Base-by-base conservation (phyloP, 2,888 invertebrate genomes). In the Oscheius sp. region DNA sequence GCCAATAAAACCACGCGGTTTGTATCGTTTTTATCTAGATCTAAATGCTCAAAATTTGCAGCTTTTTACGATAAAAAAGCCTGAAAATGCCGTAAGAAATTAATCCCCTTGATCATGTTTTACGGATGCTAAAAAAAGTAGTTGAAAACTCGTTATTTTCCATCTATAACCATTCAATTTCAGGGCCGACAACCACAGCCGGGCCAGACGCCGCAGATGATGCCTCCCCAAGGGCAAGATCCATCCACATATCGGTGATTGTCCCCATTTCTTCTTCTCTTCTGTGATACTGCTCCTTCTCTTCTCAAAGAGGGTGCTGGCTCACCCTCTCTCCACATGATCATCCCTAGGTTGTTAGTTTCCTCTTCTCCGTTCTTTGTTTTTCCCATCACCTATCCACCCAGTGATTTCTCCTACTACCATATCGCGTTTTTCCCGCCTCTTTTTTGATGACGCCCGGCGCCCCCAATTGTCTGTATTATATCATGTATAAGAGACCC, bases 401-500 rank as follows among this genome's bases (percentile, higher is more conserved):
- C 42, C 62, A 21, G 62, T 60, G 62, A 35, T 60, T 33, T 60
- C 62, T 60, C 0, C 21, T 21, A 21, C 21, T 21, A 21, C 21
- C 21, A 21, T 21, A 21, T 21, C 62, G 37, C 60, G 33, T 29
- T 32, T 37, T 57, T 50, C 35, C 42, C 13, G 21, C 21, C 21
- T 21, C 21, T 21, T 21, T 37, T 35, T 37, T 62, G 42, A 42
- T 21, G 21, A 21, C 21, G 21, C 58, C 59, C 60, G 66, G 66
- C 66, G 65, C 37, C 9, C 32, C 42, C 42, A 9, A 21, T n/a
- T 73, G 65, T 73, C 73, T 73, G 73, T 73, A 73, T 73, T 50
- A 73, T 63, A 73, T 37, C n/a, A 29, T 57, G 73, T 63, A 63
- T 55, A 42, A 42, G 42, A 42, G 7, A 42, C 7, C 11, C 42